Conservation (phyloP, 2,113 vertebrate genomes). For the Herpetotheres cachinnans region DNA sequence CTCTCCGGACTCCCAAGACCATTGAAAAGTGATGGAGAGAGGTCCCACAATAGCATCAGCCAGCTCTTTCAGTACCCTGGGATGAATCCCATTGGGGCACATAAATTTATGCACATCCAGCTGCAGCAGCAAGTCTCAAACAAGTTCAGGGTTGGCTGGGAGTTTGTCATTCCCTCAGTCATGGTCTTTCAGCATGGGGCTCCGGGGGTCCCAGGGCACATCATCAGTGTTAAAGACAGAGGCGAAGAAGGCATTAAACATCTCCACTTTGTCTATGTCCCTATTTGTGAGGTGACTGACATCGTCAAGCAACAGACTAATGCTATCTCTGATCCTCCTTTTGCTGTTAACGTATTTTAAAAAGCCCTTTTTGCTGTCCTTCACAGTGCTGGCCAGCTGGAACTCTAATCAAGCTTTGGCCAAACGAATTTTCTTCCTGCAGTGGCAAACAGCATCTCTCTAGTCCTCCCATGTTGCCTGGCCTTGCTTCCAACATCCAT, state of each 20-base stretch:
- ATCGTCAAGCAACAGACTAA: fast-evolving
- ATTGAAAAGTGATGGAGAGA: background rate
- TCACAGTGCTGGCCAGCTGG: background rate
- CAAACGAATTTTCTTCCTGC: background rate
- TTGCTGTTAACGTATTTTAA: background rate
- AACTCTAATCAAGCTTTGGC: background rate
- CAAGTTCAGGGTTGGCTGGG: background rate
- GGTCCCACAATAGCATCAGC: fast-evolving
- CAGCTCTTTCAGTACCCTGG: background rate
- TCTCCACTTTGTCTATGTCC: background rate
- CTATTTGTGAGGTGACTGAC: background rate
- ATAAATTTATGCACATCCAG: background rate
- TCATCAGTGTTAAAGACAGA: background rate
- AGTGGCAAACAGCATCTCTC: background rate
- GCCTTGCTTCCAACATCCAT: background rate
- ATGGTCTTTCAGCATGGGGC: background rate
- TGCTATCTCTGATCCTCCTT: background rate
- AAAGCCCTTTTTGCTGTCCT: background rate
- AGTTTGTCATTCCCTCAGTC: background rate
- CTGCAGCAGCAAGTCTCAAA: background rate
- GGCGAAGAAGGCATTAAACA: background rate
- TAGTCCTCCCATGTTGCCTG: background rate
- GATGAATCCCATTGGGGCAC: background rate
- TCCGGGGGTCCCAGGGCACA: too few species aligned
- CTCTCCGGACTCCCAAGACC: background rate